phyloP scores from a whole-genome alignment of 2,113 vertebrate species.

The Xyliphius kryptos region DNA sequence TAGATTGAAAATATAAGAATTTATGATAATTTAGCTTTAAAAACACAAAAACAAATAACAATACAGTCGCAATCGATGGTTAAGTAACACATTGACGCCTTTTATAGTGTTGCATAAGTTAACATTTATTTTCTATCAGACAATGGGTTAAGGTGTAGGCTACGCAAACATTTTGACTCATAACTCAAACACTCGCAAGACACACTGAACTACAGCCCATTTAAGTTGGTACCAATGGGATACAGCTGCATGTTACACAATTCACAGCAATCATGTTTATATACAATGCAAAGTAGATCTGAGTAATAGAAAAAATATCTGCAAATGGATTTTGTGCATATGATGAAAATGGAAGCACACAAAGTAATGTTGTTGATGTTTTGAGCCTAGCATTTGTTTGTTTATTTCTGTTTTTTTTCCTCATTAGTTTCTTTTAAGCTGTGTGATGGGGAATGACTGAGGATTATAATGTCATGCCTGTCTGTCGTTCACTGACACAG shows the following conservation, averaged over 20 bases:
- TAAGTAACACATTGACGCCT: constrained; percentile 18
- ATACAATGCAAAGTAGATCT: constrained; percentile 68
- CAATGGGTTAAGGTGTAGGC: constrained; percentile 67
- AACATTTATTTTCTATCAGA: constrained; percentile 89
- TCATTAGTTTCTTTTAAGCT: too few species aligned
- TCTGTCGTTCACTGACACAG: constrained; percentile 1
- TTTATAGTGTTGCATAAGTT: constrained; percentile 70
- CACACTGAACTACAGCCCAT: constrained; percentile 68
- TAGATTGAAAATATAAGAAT: too few species aligned
- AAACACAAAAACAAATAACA: too few species aligned
- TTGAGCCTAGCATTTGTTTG: too few species aligned
- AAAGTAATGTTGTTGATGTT: constrained; percentile 45
- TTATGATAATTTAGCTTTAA: too few species aligned
- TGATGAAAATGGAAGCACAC: constrained; percentile 58
- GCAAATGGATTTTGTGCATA: constrained; percentile 44
- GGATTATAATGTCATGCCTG: background rate
- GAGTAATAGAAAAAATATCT: constrained; percentile 32
- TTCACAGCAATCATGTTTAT: constrained; percentile 79
- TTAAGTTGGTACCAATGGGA: constrained; percentile 52
- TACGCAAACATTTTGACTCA: constrained; percentile 72
- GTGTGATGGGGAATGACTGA: constrained; percentile 2
- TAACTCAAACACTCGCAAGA: constrained; percentile 70
- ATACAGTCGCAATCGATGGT: too few species aligned
- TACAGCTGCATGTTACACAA: constrained; percentile 62
- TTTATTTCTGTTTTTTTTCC: too few species aligned